These are phyloP conservation scores for Rattus norvegicus DNA, from an alignment of 2,113 vertebrate genomes.

Conservation along the genomic window GRCr8 NC_086029.1:25709001-25709500, in stretches of 20 bases:
- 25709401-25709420: background rate
- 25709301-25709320: background rate
- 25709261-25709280: background rate
- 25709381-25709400: background rate
- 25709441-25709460: background rate
- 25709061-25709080: background rate
- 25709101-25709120: background rate
- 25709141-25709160: background rate
- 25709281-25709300: background rate
- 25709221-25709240: background rate
- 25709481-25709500: background rate
- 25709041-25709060: background rate
- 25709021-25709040: background rate
- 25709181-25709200: background rate
- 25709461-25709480: background rate
- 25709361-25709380: background rate
- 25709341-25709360: background rate
- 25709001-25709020: accelerated
- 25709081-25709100: background rate
- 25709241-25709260: background rate
- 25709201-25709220: background rate
- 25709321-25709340: background rate
- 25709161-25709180: background rate
- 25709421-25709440: background rate
- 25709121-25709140: background rate